Conservation (phyloP, 2,797 vertebrate genomes). For the Microctenopoma lineatum region DNA sequence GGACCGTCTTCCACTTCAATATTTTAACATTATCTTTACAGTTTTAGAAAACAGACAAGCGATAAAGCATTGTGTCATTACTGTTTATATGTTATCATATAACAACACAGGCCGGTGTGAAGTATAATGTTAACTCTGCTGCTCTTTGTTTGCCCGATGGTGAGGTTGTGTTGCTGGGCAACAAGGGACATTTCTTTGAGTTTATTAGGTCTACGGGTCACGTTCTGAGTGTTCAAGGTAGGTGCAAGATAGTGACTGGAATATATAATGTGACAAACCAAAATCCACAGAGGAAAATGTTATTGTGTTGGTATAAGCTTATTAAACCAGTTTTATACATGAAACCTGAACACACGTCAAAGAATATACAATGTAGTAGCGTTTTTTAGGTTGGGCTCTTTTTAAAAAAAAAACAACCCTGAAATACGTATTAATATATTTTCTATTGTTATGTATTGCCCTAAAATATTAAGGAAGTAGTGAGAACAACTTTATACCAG, state of each 20-base stretch:
- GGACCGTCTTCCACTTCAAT: conserved; percentile 2
- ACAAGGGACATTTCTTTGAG: conserved; percentile 18
- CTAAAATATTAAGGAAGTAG: background rate
- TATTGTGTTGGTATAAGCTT: background rate
- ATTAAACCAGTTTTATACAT: too few relatives aligned
- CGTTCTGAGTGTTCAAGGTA: background rate
- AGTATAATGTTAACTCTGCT: conserved; percentile 30
- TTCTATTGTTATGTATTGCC: background rate
- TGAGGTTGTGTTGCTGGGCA: conserved; percentile 9
- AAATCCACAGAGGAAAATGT: background rate
- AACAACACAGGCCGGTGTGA: conserved; percentile 17
- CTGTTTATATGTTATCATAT: background rate
- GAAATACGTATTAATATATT: too few relatives aligned
- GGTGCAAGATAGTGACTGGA: background rate
- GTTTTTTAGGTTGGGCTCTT: conserved; percentile 4
- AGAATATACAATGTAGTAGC: background rate
- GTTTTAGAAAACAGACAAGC: too few relatives aligned
- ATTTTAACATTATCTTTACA: conserved; percentile 17
- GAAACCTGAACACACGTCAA: background rate
- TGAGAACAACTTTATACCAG: background rate
- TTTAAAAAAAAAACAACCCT: too few relatives aligned
- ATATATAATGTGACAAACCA: background rate
- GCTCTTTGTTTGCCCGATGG: background rate
- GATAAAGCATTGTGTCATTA: conserved; percentile 5
- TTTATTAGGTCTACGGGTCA: conserved; percentile 28